phyloP scores from a whole-genome alignment of 2,113 vertebrate species.

The Carlito syrichta region DNA sequence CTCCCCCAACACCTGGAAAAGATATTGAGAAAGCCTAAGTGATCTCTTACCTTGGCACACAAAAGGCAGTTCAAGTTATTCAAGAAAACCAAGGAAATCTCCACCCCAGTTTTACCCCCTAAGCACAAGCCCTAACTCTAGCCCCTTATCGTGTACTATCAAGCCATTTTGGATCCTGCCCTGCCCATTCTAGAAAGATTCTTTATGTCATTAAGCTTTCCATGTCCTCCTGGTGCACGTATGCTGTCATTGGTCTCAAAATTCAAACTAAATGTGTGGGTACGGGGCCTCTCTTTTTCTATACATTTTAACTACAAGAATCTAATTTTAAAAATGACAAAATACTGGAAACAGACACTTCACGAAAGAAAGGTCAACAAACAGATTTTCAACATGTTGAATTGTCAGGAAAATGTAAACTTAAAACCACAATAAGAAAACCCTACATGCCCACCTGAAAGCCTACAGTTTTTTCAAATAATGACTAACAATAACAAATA shows the following conservation, averaged over 20 bases:
- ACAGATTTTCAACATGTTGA: neutral
- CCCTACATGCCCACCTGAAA: neutral
- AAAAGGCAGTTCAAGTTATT: neutral
- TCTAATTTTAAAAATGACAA: neutral
- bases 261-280: neutral
- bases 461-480: neutral
- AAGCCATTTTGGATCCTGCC: neutral
- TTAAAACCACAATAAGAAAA: neutral
- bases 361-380: neutral
- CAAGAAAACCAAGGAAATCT: neutral
- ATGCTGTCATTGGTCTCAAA: neutral
- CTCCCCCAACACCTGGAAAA: rapidly evolving
- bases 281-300: neutral
- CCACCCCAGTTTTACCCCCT: rapidly evolving
- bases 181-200: neutral
- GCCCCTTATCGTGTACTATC: neutral
- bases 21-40: neutral
- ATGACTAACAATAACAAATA: too few relatives aligned
- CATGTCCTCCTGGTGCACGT: rapidly evolving
- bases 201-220: neutral
- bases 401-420: neutral
- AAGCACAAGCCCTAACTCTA: neutral
- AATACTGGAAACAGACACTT: neutral
- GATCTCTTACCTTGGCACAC: neutral
- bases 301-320: neutral